Percentiles rank a stretch among this genome's conserved stretches.
phyloP scores from a whole-genome alignment of 2,888 invertebrate species.

The Rhagonycha lutea region DNA sequence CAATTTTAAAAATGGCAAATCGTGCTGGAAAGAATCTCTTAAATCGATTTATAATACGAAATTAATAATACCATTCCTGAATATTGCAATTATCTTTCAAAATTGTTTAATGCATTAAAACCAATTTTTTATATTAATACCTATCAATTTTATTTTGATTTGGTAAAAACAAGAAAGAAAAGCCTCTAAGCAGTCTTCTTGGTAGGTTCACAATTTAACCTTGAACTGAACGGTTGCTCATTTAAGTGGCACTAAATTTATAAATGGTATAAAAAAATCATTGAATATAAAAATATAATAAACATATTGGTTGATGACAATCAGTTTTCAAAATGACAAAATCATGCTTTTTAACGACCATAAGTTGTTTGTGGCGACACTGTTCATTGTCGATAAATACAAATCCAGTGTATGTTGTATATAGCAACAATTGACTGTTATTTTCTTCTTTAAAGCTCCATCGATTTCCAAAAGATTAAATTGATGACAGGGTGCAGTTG shows the following conservation, averaged over 20 bases:
- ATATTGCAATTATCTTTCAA: background rate
- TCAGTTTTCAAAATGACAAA: constrained; percentile 27
- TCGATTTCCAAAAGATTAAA: constrained; percentile 27
- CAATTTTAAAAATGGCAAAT: background rate
- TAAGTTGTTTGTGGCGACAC: constrained; percentile 27
- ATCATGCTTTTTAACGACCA: constrained; percentile 29
- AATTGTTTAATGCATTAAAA: background rate
- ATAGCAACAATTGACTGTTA: constrained; percentile 24
- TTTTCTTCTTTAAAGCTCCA: constrained; percentile 23
- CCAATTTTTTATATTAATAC: constrained; percentile 1
- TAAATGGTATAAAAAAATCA: background rate
- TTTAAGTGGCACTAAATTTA: constrained; percentile 9
- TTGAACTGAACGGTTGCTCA: constrained; percentile 24
- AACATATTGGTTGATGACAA: constrained; percentile 30
- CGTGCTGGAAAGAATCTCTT: constrained; percentile 2
- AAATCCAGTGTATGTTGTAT: constrained; percentile 8
- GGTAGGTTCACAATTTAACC: constrained; percentile 6
- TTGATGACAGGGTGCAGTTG: background rate
- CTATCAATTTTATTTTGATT: constrained; percentile 2
- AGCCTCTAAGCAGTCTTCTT: background rate
- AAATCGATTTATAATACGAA: constrained; percentile 29
- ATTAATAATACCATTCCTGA: constrained; percentile 15
- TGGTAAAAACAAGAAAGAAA: background rate
- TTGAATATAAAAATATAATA: constrained; percentile 7
- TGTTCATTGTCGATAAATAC: constrained; percentile 15